phyloP scores from a whole-genome alignment of 1,140 invertebrate species.

The Microplitis mediator region DNA sequence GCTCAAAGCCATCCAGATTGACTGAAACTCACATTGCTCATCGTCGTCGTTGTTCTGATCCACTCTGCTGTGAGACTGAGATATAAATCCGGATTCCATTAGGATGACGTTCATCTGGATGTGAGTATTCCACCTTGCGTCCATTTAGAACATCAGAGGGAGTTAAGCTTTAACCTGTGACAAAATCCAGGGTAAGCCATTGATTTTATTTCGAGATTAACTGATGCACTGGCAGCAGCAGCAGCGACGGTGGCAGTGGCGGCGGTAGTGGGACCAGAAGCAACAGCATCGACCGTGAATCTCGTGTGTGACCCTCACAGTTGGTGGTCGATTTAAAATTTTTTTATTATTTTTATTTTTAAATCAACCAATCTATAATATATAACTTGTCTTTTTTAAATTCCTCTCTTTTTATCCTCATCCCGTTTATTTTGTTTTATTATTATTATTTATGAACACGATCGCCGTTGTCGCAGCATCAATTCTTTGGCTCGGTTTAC shows the following conservation, averaged over 20 bases:
- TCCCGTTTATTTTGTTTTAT: background rate
- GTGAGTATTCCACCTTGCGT: background rate
- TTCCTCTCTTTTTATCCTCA: background rate
- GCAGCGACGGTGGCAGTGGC: background rate
- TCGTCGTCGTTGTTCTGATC: too few relatives aligned
- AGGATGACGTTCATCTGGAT: background rate
- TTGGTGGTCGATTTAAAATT: background rate
- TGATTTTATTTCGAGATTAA: conserved; percentile 24
- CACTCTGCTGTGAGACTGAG: background rate
- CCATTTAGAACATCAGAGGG: too few relatives aligned
- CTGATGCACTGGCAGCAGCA: background rate
- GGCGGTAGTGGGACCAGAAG: too few relatives aligned
- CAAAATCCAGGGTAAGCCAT: background rate
- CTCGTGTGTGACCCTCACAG: background rate
- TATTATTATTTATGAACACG: background rate
- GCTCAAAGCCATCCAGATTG: too few relatives aligned
- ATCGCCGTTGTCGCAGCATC: too few relatives aligned
- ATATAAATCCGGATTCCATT: background rate
- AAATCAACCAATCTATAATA: background rate
- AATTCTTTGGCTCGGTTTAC: too few relatives aligned
- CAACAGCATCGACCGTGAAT: background rate
- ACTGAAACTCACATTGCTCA: too few relatives aligned
- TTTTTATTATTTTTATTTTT: background rate
- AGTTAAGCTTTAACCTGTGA: background rate
- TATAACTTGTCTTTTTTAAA: background rate